Evolutionary conservation across 2,113 vertebrate genomes (phyloP).

Genomic region (Peromyscus leucopus): DNA sequence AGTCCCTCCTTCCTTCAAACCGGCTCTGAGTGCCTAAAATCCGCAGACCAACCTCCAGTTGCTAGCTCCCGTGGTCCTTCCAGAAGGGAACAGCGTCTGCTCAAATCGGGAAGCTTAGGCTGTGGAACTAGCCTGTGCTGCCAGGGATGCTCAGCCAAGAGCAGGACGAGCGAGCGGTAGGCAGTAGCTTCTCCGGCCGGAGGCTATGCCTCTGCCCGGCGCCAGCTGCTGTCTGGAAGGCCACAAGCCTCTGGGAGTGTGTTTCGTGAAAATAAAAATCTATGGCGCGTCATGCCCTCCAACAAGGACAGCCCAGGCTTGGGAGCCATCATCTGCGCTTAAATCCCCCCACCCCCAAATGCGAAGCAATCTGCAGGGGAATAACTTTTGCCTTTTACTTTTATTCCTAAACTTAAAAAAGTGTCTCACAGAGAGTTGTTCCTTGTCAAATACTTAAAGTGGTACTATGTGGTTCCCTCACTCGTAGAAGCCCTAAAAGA

Average conservation of each 20-base stretch:
- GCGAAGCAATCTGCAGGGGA: not conserved
- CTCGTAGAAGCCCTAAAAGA: not conserved
- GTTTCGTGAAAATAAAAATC: conserved; percentile 73
- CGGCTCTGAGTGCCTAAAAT: not conserved
- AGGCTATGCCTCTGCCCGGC: conserved; percentile 52
- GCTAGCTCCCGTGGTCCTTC: not conserved
- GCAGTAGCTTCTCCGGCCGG: conserved; percentile 56
- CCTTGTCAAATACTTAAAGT: not conserved
- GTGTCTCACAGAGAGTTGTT: conserved; percentile 31
- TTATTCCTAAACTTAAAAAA: conserved; percentile 69
- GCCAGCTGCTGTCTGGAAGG: conserved; percentile 78
- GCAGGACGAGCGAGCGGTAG: not conserved
- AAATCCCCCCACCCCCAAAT: not conserved
- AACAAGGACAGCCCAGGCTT: conserved; percentile 64
- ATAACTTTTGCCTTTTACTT: conserved; percentile 69
- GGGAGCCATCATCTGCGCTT: not conserved
- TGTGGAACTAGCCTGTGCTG: conserved; percentile 19
- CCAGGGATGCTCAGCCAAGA: conserved; percentile 59
- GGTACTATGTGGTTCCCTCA: not conserved
- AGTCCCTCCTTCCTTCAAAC: not conserved
- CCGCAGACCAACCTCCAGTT: not conserved
- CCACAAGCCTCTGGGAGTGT: conserved; percentile 71
- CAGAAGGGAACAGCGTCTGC: conserved; percentile 51
- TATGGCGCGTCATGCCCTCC: conserved; percentile 69
- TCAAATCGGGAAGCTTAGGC: not conserved